These are phyloP conservation scores for Drosophila azteca DNA, from an alignment of 1,140 invertebrate species.

Conservation along the genomic window DNA sequence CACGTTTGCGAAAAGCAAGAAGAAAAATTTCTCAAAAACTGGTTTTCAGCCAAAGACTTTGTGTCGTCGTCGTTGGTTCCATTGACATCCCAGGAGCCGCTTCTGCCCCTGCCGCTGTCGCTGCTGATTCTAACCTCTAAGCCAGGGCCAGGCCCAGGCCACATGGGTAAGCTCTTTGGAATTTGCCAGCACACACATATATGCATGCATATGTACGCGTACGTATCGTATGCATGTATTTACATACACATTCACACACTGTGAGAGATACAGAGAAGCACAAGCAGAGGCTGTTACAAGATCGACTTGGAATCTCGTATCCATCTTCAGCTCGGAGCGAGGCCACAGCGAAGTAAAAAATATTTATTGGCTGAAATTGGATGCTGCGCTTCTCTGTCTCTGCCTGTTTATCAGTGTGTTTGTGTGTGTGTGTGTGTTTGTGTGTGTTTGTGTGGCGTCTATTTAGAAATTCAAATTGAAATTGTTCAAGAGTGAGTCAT, in stretches of 20 bases:
- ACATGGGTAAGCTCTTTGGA: conserved; percentile 70
- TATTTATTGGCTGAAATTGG: conserved; percentile 80
- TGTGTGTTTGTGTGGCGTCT: conserved; percentile 62
- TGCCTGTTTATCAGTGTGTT: conserved; percentile 34
- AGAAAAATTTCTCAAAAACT: conserved; percentile 62
- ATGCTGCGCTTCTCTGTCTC: conserved; percentile 61
- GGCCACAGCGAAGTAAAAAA: conserved; percentile 47
- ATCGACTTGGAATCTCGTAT: conserved; percentile 45
- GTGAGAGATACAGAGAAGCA: conserved; percentile 7
- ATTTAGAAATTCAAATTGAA: conserved; percentile 81
- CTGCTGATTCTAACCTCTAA: conserved; percentile 59
- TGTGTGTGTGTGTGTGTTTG: conserved; percentile 57
- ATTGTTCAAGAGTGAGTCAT: conserved; percentile 75
- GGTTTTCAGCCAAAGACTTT: conserved; percentile 70
- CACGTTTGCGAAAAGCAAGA: conserved; percentile 31
- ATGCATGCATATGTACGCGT: too few relatives aligned
- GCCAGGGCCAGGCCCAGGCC: conserved; percentile 15
- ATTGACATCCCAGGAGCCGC: conserved; percentile 66
- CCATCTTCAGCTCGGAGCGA: conserved; percentile 11
- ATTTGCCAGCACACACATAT: conserved; percentile 55
- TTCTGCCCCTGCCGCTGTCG: too few relatives aligned
- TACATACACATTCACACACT: conserved; percentile 25
- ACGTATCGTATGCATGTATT: neutral
- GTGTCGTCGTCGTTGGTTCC: conserved; percentile 60
- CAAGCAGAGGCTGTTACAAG: conserved; percentile 41